Conservation (phyloP, 1,140 invertebrate genomes). For the Wasmannia auropunctata region DNA sequence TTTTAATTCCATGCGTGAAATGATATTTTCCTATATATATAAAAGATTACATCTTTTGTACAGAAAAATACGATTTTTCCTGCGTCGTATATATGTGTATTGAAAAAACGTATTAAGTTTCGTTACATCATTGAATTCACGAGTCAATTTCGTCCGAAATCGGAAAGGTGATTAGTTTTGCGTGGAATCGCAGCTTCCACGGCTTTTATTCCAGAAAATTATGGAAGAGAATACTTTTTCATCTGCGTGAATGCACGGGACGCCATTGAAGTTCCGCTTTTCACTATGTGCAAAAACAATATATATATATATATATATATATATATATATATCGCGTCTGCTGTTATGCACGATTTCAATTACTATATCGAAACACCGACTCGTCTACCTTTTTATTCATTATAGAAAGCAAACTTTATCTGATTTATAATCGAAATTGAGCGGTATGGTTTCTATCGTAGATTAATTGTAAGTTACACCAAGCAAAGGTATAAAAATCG, state of each 20-base stretch:
- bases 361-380: neutral
- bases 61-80: conserved; percentile 29
- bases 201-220: conserved; percentile 25
- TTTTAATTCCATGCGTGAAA: conserved; percentile 12
- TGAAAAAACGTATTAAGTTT: conserved; percentile 11
- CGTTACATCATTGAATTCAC: conserved; percentile 22
- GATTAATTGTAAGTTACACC: neutral
- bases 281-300: neutral
- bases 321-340: neutral
- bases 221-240: conserved; percentile 29
- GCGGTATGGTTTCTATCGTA: neutral
- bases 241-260: neutral
- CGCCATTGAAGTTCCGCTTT: conserved; percentile 30
- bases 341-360: conserved; percentile 14
- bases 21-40: neutral
- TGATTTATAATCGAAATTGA: conserved; percentile 13
- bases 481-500: neutral
- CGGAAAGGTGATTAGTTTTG: conserved; percentile 47
- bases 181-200: neutral
- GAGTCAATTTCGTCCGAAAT: conserved; percentile 20
- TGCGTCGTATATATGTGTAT: conserved; percentile 1
- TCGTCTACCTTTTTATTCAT: neutral
- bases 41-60: conserved; percentile 1
- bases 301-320: neutral
- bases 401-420: neutral